phyloP scores from a whole-genome alignment of 2,888 invertebrate species.

The Cartodere bifasciata region DNA sequence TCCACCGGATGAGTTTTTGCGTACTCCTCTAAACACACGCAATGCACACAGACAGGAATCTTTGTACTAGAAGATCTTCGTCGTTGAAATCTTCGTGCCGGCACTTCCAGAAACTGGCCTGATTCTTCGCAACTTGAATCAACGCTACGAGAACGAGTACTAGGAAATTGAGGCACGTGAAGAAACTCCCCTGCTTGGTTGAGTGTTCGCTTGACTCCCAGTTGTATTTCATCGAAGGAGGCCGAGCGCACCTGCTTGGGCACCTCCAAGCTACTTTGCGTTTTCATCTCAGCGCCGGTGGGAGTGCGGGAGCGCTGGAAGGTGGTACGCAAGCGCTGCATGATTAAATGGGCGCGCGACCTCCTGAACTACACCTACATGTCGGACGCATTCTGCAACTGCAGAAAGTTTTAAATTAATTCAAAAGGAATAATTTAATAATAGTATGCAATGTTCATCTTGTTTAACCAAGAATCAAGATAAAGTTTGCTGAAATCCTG shows the following conservation, averaged over 20 bases:
- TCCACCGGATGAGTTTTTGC: conserved; percentile 40
- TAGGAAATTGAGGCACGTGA: conserved; percentile 52
- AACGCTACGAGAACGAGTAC: conserved; percentile 66
- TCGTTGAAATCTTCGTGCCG: conserved; percentile 49
- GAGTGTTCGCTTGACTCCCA: conserved; percentile 57
- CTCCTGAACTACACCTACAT: too few species aligned
- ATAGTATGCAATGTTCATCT: too few species aligned
- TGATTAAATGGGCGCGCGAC: conserved; percentile 35
- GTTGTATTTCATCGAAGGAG: conserved; percentile 80
- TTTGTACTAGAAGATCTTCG: conserved; percentile 52
- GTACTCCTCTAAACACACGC: conserved; percentile 65
- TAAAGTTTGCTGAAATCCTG: too few species aligned
- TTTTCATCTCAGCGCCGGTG: conserved; percentile 84
- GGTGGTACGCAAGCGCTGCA: conserved; percentile 73
- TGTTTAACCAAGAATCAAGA: too few species aligned
- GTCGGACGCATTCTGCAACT: too few species aligned
- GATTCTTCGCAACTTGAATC: conserved; percentile 64
- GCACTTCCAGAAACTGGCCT: conserved; percentile 38
- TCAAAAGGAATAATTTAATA: too few species aligned
- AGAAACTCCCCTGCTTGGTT: conserved; percentile 37
- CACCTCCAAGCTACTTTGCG: conserved; percentile 80
- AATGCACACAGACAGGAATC: conserved; percentile 63
- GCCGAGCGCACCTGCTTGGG: conserved; percentile 83
- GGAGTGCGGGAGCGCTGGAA: conserved; percentile 81
- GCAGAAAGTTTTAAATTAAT: too few species aligned